Evolutionary conservation across 2,888 invertebrate species (phyloP), one percentile per base, ranked within the genome.

Genomic region (Ernsta delagoae): DNA sequence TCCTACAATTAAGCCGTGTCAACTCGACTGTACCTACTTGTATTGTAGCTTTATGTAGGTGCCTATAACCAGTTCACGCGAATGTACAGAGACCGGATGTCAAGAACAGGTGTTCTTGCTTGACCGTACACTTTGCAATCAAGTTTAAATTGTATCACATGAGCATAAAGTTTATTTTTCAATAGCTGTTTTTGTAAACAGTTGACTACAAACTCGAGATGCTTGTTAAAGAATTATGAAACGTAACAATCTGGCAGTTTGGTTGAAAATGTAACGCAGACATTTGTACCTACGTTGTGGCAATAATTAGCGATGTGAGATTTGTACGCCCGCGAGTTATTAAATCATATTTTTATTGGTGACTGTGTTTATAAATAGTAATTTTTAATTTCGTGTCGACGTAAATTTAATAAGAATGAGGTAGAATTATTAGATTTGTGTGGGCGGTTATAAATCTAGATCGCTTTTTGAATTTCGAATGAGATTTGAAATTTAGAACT

Each of bases 41-140:
- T n/a, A n/a, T n/a, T n/a, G n/a, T n/a, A n/a, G n/a, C n/a, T n/a
- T n/a, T n/a, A n/a, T n/a, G n/a, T n/a, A n/a, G n/a, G 34, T 59
- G 59, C 9, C 59, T 64, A 65, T 60, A 59, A 59, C 65, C 36
- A 65, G 57, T 69, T 45, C 50, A 59, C 68, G 68, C 63, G 68
- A 69, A n/a, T 69, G 68, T 69, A 69, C 87, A 83, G 83, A 83
- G 72, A 71, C 78, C 78, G 78, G 79, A 78, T 77, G 79, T 75
- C 75, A 74, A 67, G 75, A 78, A 78, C 79, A 79, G 79, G 78
- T 89, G 89, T 87, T 81, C 79, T 77, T 81, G 81, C 78, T 81
- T 81, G 79, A 79, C 81, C 79, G 74, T 59, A 39, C 31, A n/a
- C 4, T 34, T 3, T 8, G 31, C 59, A 54, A 53, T 64, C 3